Percentiles rank a stretch among this genome's conserved stretches.
Conservation (phyloP, 2,888 invertebrate genomes). For the Drosophila meridiana region DNA sequence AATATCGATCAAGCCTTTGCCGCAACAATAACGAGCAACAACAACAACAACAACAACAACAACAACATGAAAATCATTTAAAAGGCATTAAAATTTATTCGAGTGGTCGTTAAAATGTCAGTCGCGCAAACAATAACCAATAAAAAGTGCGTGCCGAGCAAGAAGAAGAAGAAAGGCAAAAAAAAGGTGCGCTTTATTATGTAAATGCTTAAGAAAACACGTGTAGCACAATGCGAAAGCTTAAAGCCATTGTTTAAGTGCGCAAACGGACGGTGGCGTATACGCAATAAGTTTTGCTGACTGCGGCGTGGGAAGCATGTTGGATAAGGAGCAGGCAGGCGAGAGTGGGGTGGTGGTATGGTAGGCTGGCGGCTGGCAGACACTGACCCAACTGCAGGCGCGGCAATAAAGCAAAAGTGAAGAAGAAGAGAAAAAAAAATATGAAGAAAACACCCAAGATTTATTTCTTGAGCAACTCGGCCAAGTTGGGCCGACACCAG, state of each 20-base stretch:
- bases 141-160: conserved; percentile 65
- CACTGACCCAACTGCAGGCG: conserved; percentile 23
- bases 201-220: conserved; percentile 70
- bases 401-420: conserved; percentile 67
- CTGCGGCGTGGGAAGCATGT: not conserved
- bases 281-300: conserved; percentile 59
- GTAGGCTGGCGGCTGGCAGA: not conserved
- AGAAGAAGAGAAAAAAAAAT: not conserved
- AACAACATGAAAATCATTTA: conserved; percentile 64
- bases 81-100: conserved; percentile 78
- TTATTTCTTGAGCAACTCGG: conserved; percentile 71
- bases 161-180: not conserved
- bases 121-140: conserved; percentile 63
- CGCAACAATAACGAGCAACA: conserved; percentile 15
- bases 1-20: conserved; percentile 61
- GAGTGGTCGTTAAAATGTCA: conserved; percentile 74
- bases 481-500: conserved; percentile 40
- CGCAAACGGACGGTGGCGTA: conserved; percentile 42
- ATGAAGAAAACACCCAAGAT: conserved; percentile 68
- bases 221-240: conserved; percentile 56
- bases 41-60: conserved; percentile 34
- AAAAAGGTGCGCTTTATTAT: conserved; percentile 50
- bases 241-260: conserved; percentile 45
- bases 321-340: not conserved
- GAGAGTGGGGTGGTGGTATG: too few relatives aligned